These are phyloP conservation scores for Arbacia lixula DNA, from an alignment of 53 echinoderm and acorn worm genomes.

Conservation along the genomic window DNA sequence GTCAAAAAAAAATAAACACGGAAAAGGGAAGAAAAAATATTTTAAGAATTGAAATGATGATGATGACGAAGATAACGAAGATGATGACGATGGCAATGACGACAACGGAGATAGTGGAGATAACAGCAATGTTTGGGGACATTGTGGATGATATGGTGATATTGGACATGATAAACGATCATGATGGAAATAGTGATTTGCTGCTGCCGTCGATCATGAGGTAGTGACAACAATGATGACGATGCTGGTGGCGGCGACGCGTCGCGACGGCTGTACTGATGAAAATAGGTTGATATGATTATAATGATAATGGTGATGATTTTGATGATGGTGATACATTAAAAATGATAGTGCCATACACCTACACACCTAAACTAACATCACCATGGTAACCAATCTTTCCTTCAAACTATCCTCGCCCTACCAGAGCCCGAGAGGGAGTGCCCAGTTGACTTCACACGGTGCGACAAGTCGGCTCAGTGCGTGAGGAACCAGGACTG, in stretches of 20 bases:
- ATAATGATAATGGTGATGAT: constrained; percentile 14
- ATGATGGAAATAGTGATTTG: too few species aligned
- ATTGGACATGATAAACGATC: neutral
- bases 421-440: constrained; percentile 34
- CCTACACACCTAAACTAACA: too few species aligned
- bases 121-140: neutral
- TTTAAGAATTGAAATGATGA: neutral
- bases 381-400: too few species aligned
- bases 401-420: neutral
- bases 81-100: neutral
- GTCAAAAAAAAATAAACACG: too few species aligned
- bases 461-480: constrained; percentile 61
- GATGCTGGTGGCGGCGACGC: too few species aligned
- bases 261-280: too few species aligned
- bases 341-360: too few species aligned
- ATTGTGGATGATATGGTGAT: neutral
- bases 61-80: neutral
- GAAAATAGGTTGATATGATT: too few species aligned
- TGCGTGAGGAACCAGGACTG: constrained; percentile 48
- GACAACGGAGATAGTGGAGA: neutral
- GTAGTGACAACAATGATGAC: too few species aligned
- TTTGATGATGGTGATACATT: neutral
- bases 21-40: too few species aligned
- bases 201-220: too few species aligned
- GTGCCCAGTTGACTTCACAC: constrained; percentile 42